Conservation (phyloP, 2,888 invertebrate genomes). For the Ectemnius continuus region DNA sequence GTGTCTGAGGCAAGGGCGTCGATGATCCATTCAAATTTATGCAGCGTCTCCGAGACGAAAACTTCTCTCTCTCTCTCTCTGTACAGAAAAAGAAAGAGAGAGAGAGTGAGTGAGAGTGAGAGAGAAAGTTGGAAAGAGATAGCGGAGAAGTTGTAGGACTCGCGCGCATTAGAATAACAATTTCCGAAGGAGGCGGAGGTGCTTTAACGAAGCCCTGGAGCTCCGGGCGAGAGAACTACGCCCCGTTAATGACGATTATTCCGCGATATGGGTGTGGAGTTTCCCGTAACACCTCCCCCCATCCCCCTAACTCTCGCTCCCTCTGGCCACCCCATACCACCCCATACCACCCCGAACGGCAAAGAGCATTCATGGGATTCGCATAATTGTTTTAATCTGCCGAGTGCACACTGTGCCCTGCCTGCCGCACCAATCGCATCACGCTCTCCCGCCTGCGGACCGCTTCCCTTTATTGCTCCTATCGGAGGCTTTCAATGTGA, state of each 20-base stretch:
- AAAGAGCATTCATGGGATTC: constrained; percentile 2
- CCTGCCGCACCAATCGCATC: too few relatives aligned
- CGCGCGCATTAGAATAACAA: constrained; percentile 64
- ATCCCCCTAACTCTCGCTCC: too few relatives aligned
- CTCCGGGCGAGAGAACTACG: constrained; percentile 22
- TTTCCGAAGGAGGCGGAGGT: constrained; percentile 53
- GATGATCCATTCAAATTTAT: constrained; percentile 73
- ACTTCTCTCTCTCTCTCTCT: too few relatives aligned
- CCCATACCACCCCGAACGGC: too few relatives aligned
- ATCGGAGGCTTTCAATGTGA: too few relatives aligned
- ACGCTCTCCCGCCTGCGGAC: too few relatives aligned
- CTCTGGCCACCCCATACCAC: too few relatives aligned
- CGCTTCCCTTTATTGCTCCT: too few relatives aligned
- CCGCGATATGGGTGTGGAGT: constrained; percentile 14
- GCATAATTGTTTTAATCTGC: constrained; percentile 16
- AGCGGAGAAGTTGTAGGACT: constrained; percentile 24
- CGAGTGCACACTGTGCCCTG: too few relatives aligned
- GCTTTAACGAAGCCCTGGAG: constrained; percentile 51
- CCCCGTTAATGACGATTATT: constrained; percentile 46
- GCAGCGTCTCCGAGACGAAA: constrained; percentile 27
- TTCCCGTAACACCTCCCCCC: not conserved
- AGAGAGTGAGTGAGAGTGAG: too few relatives aligned
- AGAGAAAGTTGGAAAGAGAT: not conserved
- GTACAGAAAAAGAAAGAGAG: too few relatives aligned
- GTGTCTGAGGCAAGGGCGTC: constrained; percentile 19